A percentile compares a stretch with the other conserved stretches of the same genome.
Evolutionary conservation across 2,888 invertebrate species (phyloP).

Genomic region (Boloria selene): DNA sequence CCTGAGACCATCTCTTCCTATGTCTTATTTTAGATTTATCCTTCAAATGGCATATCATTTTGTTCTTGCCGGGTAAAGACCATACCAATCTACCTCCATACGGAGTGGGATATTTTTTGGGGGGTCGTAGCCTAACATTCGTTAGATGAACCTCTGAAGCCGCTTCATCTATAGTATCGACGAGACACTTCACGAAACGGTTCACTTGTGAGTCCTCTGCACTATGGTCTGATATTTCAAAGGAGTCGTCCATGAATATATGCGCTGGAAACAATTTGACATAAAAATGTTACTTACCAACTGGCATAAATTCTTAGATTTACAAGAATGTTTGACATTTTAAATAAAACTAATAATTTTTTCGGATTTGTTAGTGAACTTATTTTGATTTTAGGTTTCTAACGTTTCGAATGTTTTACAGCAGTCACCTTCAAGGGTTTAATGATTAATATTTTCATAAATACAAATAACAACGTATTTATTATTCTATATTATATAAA

Average conservation of each 20-base stretch:
- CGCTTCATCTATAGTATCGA: slow-evolving; percentile 88
- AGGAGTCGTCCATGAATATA: slow-evolving; percentile 94
- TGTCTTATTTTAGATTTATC: slow-evolving; percentile 94
- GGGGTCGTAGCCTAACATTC: slow-evolving; percentile 84
- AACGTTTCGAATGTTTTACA: too few relatives aligned
- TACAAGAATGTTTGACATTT: too few relatives aligned
- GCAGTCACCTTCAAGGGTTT: too few relatives aligned
- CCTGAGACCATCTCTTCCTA: slow-evolving; percentile 96
- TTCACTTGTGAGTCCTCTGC: slow-evolving; percentile 90
- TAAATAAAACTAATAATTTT: too few relatives aligned
- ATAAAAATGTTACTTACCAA: slow-evolving; percentile 15
- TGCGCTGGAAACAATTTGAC: slow-evolving; percentile 78
- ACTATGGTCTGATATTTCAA: slow-evolving; percentile 83
- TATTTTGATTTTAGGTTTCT: too few relatives aligned
- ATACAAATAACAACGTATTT: too few relatives aligned
- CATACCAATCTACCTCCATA: slow-evolving; percentile 93
- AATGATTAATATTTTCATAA: too few relatives aligned
- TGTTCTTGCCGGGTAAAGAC: slow-evolving; percentile 92
- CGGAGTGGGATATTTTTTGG: slow-evolving; percentile 90
- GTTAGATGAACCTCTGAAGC: slow-evolving; percentile 87
- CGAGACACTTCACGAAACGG: slow-evolving; percentile 88
- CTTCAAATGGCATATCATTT: slow-evolving; percentile 93
- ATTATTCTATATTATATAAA: too few relatives aligned
- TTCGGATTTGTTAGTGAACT: too few relatives aligned
- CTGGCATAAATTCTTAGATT: too few relatives aligned